Percentiles rank a stretch among this genome's conserved stretches.
Evolutionary conservation across 1,140 invertebrate species (phyloP).

Genomic region (Drosophila fuyamai): DNA sequence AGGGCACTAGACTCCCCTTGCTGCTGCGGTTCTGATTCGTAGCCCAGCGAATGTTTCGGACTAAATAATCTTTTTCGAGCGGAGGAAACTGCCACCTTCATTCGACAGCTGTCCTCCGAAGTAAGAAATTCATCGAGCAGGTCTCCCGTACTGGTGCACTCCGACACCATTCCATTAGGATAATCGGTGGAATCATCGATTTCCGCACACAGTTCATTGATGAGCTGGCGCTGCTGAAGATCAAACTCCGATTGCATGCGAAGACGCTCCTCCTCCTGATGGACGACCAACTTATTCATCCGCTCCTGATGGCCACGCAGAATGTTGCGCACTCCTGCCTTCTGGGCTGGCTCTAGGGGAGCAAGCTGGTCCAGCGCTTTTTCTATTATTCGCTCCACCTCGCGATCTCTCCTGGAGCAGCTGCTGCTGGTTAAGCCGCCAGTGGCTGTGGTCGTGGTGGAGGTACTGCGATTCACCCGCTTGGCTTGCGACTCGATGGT

Average conservation of each 20-base stretch:
- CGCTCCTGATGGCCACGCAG: slow-evolving; percentile 76
- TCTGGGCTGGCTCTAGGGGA: slow-evolving; percentile 16
- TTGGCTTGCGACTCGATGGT: slow-evolving; percentile 78
- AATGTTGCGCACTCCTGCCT: slow-evolving; percentile 64
- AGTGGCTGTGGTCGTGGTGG: not conserved
- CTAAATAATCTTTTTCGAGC: slow-evolving; percentile 57
- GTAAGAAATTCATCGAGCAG: slow-evolving; percentile 1
- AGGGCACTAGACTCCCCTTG: slow-evolving; percentile 10
- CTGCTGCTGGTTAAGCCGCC: not conserved
- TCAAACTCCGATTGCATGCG: slow-evolving; percentile 71
- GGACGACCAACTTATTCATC: slow-evolving; percentile 82
- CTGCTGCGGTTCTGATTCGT: slow-evolving; percentile 36
- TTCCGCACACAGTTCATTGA: slow-evolving; percentile 71
- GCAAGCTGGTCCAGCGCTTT: slow-evolving; percentile 41
- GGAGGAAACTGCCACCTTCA: not conserved
- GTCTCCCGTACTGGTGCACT: slow-evolving; percentile 45
- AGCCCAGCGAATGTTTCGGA: not conserved
- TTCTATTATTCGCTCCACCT: slow-evolving; percentile 56
- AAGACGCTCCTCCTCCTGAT: slow-evolving; percentile 74
- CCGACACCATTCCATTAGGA: slow-evolving; percentile 4
- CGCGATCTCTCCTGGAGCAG: slow-evolving; percentile 22
- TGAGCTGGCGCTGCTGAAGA: slow-evolving; percentile 63
- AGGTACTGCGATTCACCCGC: slow-evolving; percentile 59
- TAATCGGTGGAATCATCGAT: slow-evolving; percentile 45
- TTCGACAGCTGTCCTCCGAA: slow-evolving; percentile 1